Base-by-base conservation (phyloP, 2,113 vertebrate genomes). In the Herpailurus yagouaroundi region DNA sequence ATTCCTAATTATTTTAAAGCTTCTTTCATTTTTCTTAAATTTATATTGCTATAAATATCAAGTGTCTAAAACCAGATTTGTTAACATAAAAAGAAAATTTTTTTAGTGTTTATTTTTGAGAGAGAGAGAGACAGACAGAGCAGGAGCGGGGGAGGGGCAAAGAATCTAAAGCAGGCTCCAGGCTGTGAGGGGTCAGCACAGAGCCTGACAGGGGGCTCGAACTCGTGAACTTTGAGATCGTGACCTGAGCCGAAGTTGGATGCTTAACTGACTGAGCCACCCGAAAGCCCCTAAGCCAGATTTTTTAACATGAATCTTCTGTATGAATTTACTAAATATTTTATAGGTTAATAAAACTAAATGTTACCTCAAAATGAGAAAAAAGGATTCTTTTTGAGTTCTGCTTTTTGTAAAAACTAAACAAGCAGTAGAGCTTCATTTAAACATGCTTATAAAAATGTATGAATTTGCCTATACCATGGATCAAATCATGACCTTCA, bases 11-110 rank as follows among this genome's bases (percentile, higher is more conserved):
- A 16, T 66, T 87, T 69, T 60, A 50, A 74, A 82, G 36, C 19
- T 74, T 92, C 9, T 73, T 97, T 94, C 52, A 89, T 84, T 90
- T 92, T 95, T 68, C 16, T 89, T 85, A 81, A 76, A 86, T 89
- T 73, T 63, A 15, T 76, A 45, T 33, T 93, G 41, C 52, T 10
- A 18, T 60, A 64, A 25, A 13, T 41, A 41, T 52, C 33, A 63
- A 66, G 11, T 73, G 18, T 89, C 41, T 89, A 83, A 91, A 60
- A 18, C 41, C 27, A 31, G 38, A 38, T 4, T 45, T 45, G 10
- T 36, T 69, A 69, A 69, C 64, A 57, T 57, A 19, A 57, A 57
- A 57, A 6, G 18, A 57, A 57, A 7, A 1, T 7, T 57, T 57
- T 57, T 57, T 57, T 57, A 57, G 7, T 57, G 55, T 57, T 55